Evolutionary conservation across 2,113 vertebrate genomes (phyloP).

Genomic region (Xenopus borealis): DNA sequence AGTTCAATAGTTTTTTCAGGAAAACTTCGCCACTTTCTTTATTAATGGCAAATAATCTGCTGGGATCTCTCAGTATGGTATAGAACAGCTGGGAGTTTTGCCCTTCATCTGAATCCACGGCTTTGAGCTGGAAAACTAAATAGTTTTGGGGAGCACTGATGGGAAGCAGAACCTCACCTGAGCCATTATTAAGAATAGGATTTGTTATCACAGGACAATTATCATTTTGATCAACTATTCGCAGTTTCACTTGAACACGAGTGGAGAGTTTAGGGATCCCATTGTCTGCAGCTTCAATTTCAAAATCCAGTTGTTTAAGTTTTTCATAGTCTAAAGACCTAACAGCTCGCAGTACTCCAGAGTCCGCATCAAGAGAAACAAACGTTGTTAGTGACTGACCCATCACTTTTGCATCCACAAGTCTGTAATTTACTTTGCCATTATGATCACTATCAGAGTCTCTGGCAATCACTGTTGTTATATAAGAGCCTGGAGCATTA

Average conservation of each 20-base stretch:
- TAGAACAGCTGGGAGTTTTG: conserved; percentile 54
- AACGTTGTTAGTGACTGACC: conserved; percentile 54
- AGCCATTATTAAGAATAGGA: conserved; percentile 55
- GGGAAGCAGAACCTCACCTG: conserved; percentile 58
- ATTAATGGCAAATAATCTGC: conserved; percentile 55
- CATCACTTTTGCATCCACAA: conserved; percentile 55
- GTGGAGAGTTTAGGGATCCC: conserved; percentile 55
- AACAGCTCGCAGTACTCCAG: conserved; percentile 57
- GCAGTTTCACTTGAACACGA: conserved; percentile 53
- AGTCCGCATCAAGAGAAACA: conserved; percentile 56
- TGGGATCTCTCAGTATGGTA: conserved; percentile 57
- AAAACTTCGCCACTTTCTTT: conserved; percentile 57
- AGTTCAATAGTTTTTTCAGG: conserved; percentile 52
- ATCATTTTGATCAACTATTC: conserved; percentile 66
- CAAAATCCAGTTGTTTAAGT: conserved; percentile 56
- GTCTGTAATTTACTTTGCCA: conserved; percentile 60
- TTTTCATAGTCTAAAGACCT: conserved; percentile 61
- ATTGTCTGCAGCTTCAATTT: conserved; percentile 58
- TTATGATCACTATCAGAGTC: conserved; percentile 79
- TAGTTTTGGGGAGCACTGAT: conserved; percentile 54
- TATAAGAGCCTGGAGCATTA: conserved; percentile 80
- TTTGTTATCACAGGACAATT: conserved; percentile 59
- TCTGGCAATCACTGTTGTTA: conserved; percentile 77
- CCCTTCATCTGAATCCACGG: conserved; percentile 58
- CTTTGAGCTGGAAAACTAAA: conserved; percentile 54